Base-by-base conservation (phyloP, 2,797 vertebrate genomes). In the Pogonophryne albipinna region DNA sequence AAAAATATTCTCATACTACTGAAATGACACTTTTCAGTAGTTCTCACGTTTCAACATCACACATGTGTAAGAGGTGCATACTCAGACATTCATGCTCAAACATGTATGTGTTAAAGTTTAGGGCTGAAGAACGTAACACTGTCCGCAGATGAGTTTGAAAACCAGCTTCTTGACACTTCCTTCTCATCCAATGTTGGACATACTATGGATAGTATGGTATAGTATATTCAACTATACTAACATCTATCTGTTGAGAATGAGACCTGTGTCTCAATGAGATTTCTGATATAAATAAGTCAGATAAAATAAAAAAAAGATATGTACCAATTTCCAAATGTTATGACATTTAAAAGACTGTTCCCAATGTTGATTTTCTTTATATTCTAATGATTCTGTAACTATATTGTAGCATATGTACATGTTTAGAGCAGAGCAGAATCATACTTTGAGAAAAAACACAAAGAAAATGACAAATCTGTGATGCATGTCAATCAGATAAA, bases 401-500 rank as follows among this genome's bases (percentile, higher is more conserved):
- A 66, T 56, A 17, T 16, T 2, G 0, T 34, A 44, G 8, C 20
- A 7, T 13, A 27, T 19, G 8, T 52, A 16, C 9, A 47, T 63
- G 12, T 63, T 10, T 45, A 50, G 20, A 14, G 51, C 4, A 34
- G 10, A 50, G 38, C 23, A 61, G 1, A 15, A n/a, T 9, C 23
- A 45, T 4, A 71, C 23, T 46, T 34, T n/a, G 1, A 49, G 2
- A 45, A 17, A 3, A 34, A 38, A 60, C 38, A 23, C 3, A 45
- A 20, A 6, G 53, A 56, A 73, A 70, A 50, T 20, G 6, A 53
- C 20, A 58, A 41, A 47, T n/a, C 16, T 44, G 38, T 56, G 38
- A n/a, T 5, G 9, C 41, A 63, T 31, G 65, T 50, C 66, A 82
- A n/a, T 69, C 76, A 76, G 58, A 66, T 67, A 69, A 69, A 74